phyloP scores from a whole-genome alignment of 2,113 vertebrate species.

The Tichodroma muraria region DNA sequence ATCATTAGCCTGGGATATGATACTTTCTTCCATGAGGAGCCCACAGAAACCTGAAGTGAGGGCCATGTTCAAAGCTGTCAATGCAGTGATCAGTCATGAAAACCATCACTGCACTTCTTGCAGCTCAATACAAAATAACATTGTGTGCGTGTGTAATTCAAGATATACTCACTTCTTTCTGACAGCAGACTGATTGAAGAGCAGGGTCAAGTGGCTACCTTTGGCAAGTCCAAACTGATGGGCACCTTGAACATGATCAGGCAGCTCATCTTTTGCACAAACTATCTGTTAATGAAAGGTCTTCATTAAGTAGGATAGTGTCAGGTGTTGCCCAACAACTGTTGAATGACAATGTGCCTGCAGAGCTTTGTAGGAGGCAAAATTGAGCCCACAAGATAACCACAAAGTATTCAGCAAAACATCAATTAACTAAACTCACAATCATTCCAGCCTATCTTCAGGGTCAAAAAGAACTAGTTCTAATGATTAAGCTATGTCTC shows the following conservation, averaged over 20 bases:
- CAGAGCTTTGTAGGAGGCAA: neutral
- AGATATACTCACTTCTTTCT: constrained; percentile 77
- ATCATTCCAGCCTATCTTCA: neutral
- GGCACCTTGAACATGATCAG: constrained; percentile 62
- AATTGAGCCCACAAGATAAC: neutral
- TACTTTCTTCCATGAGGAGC: neutral
- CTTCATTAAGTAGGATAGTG: neutral
- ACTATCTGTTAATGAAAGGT: constrained; percentile 54
- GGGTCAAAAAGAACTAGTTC: neutral
- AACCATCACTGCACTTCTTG: neutral
- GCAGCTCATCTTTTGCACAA: constrained; percentile 66
- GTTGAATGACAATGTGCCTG: neutral
- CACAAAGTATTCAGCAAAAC: neutral
- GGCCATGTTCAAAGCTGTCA: neutral
- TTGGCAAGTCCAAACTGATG: constrained; percentile 82
- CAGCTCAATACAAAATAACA: neutral
- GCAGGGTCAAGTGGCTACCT: constrained; percentile 84
- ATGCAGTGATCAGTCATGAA: neutral
- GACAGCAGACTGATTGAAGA: constrained; percentile 75
- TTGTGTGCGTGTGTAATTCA: neutral
- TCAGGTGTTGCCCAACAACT: neutral
- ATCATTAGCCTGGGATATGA: neutral
- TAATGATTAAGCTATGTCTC: neutral
- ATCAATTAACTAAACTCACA: neutral
- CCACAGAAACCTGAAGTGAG: neutral